phyloP scores from a whole-genome alignment of 1,140 invertebrate genomes.

The Polypedilum pembai region DNA sequence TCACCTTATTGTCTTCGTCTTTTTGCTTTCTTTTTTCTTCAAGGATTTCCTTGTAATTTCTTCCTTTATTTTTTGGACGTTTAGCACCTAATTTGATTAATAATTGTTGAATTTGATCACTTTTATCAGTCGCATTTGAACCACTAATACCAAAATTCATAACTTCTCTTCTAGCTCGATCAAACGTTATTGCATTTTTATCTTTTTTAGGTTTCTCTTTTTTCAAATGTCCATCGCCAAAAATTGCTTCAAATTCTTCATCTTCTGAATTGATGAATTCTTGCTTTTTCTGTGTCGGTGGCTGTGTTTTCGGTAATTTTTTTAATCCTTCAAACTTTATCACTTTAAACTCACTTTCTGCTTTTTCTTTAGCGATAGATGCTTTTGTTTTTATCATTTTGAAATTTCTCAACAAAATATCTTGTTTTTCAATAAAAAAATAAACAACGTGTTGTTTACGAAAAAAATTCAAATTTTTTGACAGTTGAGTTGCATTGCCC shows the following conservation, averaged over 20 bases:
- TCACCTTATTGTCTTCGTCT: slow-evolving; percentile 38
- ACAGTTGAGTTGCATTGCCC: too few relatives aligned
- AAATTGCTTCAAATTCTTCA: neutral
- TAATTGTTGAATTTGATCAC: slow-evolving; percentile 51
- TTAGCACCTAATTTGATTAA: slow-evolving; percentile 56
- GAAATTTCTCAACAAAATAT: neutral
- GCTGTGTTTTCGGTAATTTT: neutral
- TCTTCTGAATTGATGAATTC: neutral
- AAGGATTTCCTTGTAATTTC: slow-evolving; percentile 52
- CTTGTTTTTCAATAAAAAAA: too few relatives aligned
- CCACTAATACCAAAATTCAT: slow-evolving; percentile 58
- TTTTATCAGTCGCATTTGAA: slow-evolving; percentile 48
- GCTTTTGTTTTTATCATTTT: slow-evolving; percentile 23
- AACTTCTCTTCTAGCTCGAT: slow-evolving; percentile 52
- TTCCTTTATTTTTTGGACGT: slow-evolving; percentile 49
- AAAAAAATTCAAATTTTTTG: too few relatives aligned
- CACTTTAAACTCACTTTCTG: neutral
- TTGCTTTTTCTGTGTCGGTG: neutral
- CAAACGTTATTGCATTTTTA: neutral
- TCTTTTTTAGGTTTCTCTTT: neutral
- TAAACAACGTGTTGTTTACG: too few relatives aligned
- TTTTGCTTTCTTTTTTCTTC: slow-evolving; percentile 42
- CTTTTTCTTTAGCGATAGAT: neutral
- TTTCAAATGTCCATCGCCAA: neutral
- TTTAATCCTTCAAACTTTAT: neutral